A percentile compares a stretch with the other conserved stretches of the same genome.
phyloP scores from a whole-genome alignment of 2,888 invertebrate species.

The Oxystoma pomonae region DNA sequence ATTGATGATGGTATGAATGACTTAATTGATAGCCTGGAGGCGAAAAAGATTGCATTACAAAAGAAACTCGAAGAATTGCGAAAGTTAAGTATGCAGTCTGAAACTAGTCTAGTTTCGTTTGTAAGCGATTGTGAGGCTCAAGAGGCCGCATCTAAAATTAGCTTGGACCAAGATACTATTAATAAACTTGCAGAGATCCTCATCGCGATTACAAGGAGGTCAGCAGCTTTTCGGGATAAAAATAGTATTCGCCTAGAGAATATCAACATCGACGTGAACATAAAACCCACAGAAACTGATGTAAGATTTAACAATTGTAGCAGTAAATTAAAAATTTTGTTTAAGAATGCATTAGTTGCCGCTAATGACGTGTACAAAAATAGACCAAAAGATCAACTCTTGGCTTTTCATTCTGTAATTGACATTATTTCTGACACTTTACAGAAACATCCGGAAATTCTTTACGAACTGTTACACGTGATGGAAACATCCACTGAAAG shows the following conservation, averaged over 20 bases:
- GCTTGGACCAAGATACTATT: slow-evolving; percentile 38
- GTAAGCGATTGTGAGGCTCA: slow-evolving; percentile 41
- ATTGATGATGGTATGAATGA: slow-evolving; percentile 45
- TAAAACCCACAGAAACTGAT: slow-evolving; percentile 37
- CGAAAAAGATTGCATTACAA: slow-evolving; percentile 41
- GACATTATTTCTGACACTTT: slow-evolving; percentile 40
- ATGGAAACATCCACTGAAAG: slow-evolving; percentile 43
- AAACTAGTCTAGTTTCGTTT: slow-evolving; percentile 42
- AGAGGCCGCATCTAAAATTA: slow-evolving; percentile 41
- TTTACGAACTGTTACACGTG: slow-evolving; percentile 39
- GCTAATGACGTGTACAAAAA: slow-evolving; percentile 46
- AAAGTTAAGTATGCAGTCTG: slow-evolving; percentile 37
- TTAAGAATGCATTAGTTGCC: slow-evolving; percentile 44
- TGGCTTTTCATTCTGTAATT: slow-evolving; percentile 42
- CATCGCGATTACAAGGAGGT: slow-evolving; percentile 42
- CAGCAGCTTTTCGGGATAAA: slow-evolving; percentile 43
- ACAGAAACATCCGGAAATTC: slow-evolving; percentile 35
- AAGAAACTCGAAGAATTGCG: slow-evolving; percentile 44
- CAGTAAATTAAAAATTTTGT: slow-evolving; percentile 40
- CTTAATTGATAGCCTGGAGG: slow-evolving; percentile 41
- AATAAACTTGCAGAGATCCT: slow-evolving; percentile 45
- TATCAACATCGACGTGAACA: slow-evolving; percentile 38
- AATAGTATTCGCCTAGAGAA: slow-evolving; percentile 44
- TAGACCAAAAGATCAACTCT: slow-evolving; percentile 45
- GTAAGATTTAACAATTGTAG: slow-evolving; percentile 38